phyloP scores from a whole-genome alignment of 2,888 invertebrate genomes.

The Margaritifera margaritifera region DNA sequence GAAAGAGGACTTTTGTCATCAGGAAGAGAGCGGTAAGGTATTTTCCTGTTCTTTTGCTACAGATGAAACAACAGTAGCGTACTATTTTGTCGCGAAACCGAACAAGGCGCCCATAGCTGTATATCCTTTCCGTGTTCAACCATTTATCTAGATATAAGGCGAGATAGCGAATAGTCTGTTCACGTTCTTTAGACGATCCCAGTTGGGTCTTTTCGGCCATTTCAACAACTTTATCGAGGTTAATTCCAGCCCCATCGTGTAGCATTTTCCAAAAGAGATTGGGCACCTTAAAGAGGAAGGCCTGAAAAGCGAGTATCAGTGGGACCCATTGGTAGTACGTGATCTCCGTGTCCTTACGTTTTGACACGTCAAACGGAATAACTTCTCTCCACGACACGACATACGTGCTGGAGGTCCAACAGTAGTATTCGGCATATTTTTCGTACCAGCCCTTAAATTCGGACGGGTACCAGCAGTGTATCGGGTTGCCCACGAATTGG shows the following conservation, averaged over 20 bases:
- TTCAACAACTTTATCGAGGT: conserved; percentile 59
- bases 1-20: conserved; percentile 61
- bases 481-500: conserved; percentile 60
- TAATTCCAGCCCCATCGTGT: conserved; percentile 54
- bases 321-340: conserved; percentile 63
- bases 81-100: conserved; percentile 53
- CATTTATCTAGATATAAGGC: conserved; percentile 60
- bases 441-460: conserved; percentile 55
- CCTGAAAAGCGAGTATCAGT: conserved; percentile 54
- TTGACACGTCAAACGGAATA: conserved; percentile 42
- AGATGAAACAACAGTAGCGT: conserved; percentile 56
- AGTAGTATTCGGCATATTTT: conserved; percentile 54
- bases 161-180: conserved; percentile 51
- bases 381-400: conserved; percentile 51
- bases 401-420: conserved; percentile 62
- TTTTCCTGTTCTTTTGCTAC: conserved; percentile 62
- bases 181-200: conserved; percentile 48
- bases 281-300: conserved; percentile 56
- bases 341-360: conserved; percentile 50
- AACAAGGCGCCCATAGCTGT: conserved; percentile 54
- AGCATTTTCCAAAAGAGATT: conserved; percentile 55
- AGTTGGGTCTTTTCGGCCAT: conserved; percentile 60
- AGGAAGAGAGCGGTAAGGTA: conserved; percentile 65
- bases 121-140: conserved; percentile 58
- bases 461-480: conserved; percentile 62